Evolutionary conservation across 1,140 invertebrate species (phyloP).

Genomic region (Homalodisca vitripennis): DNA sequence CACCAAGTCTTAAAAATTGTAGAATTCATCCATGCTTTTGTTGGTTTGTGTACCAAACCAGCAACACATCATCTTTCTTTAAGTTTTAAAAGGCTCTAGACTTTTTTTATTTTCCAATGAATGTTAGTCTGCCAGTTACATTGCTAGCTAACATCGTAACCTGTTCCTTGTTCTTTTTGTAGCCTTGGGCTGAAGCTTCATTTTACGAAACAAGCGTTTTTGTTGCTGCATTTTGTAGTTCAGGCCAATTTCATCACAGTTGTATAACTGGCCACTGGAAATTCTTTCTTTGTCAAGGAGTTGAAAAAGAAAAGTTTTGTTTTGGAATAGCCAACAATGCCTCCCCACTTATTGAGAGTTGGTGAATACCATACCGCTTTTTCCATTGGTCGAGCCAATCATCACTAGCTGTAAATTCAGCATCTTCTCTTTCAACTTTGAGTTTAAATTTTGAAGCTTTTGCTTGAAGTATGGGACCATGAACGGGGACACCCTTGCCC

Average conservation of each 20-base stretch:
- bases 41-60: slow-evolving; percentile 1
- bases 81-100: background rate
- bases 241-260: slow-evolving; percentile 44
- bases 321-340: too few relatives aligned
- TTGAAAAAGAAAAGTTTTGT: background rate
- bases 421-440: slow-evolving; percentile 30
- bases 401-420: slow-evolving; percentile 40
- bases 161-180: slow-evolving; percentile 17
- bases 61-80: slow-evolving; percentile 3
- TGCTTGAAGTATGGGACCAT: background rate
- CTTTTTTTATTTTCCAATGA: slow-evolving; percentile 20
- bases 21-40: slow-evolving; percentile 4
- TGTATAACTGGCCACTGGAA: slow-evolving; percentile 42
- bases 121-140: slow-evolving; percentile 30
- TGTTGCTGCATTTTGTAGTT: slow-evolving; percentile 41
- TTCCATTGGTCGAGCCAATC: slow-evolving; percentile 42
- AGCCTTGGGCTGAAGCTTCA: slow-evolving; percentile 15
- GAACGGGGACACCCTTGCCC: background rate
- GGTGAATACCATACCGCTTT: slow-evolving; percentile 35
- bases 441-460: slow-evolving; percentile 16
- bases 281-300: background rate
- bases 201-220: slow-evolving; percentile 39
- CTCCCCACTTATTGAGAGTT: slow-evolving; percentile 7
- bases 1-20: slow-evolving; percentile 36
- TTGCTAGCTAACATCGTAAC: slow-evolving; percentile 37